Percentiles rank a stretch among this genome's conserved stretches.
These are phyloP conservation scores for Fulmarus glacialis DNA, from an alignment of 2,113 vertebrate genomes.

Conservation along the genomic window DNA sequence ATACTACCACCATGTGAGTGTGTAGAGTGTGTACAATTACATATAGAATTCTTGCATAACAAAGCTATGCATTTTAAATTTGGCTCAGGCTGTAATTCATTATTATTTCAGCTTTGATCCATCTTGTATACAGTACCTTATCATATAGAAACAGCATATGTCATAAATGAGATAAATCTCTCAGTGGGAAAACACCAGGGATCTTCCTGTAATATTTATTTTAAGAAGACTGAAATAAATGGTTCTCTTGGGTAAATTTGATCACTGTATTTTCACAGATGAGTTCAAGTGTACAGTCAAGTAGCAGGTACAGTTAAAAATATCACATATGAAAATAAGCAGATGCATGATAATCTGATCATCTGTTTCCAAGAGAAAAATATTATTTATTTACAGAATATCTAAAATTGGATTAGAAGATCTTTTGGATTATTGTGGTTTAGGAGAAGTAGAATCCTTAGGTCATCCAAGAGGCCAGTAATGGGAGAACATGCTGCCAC, in stretches of 20 bases:
- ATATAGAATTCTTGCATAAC: neutral
- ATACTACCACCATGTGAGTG: neutral
- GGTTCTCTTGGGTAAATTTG: neutral
- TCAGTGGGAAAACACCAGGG: neutral
- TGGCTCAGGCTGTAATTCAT: neutral
- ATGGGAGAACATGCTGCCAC: neutral
- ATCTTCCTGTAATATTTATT: neutral
- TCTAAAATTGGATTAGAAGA: neutral
- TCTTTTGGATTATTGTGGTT: neutral
- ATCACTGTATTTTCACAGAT: neutral
- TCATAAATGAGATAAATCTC: neutral
- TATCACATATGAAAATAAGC: neutral
- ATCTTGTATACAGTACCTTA: neutral
- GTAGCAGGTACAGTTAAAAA: neutral
- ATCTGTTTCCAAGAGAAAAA: neutral
- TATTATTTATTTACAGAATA: neutral
- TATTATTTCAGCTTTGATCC: neutral
- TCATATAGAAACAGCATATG: neutral
- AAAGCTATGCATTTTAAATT: neutral
- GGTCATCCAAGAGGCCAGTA: neutral
- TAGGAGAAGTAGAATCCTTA: neutral
- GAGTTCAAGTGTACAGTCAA: neutral
- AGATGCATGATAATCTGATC: neutral
- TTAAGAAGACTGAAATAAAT: neutral
- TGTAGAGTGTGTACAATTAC: neutral